These are phyloP conservation scores for Hippolais icterina DNA, from an alignment of 2,113 vertebrate genomes.

Conservation along the genomic window DNA sequence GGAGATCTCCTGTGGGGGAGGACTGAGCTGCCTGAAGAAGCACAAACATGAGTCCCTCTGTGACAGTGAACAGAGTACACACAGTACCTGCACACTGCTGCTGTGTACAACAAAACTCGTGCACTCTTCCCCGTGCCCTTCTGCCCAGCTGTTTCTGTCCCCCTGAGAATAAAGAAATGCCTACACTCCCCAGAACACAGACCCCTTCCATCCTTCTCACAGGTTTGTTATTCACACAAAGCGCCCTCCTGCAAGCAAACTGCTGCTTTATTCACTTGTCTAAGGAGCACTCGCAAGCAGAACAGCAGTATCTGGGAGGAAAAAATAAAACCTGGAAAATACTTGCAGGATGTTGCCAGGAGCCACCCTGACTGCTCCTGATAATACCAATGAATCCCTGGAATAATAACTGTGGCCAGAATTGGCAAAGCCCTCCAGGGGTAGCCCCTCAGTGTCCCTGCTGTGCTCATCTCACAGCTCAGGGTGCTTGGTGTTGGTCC, in stretches of 20 bases:
- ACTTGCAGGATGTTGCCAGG: not conserved
- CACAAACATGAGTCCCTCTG: fast-evolving
- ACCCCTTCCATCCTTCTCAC: not conserved
- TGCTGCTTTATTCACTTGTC: not conserved
- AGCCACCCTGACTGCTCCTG: not conserved
- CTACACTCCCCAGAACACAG: not conserved
- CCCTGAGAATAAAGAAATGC: not conserved
- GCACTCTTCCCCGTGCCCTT: fast-evolving
- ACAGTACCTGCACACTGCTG: not conserved
- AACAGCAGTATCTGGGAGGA: not conserved
- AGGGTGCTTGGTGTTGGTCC: fast-evolving
- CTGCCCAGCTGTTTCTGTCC: not conserved
- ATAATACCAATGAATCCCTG: not conserved
- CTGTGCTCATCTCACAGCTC: fast-evolving
- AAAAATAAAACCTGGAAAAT: not conserved
- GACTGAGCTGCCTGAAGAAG: not conserved
- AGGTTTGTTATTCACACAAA: not conserved
- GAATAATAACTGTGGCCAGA: not conserved
- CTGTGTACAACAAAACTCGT: not conserved
- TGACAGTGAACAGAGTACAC: not conserved
- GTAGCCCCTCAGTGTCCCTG: not conserved
- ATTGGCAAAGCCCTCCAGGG: not conserved
- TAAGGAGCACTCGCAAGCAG: not conserved
- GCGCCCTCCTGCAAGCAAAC: not conserved
- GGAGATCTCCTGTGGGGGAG: not conserved